Conservation (phyloP, 2,888 invertebrate species). For the Spodoptera littoralis region DNA sequence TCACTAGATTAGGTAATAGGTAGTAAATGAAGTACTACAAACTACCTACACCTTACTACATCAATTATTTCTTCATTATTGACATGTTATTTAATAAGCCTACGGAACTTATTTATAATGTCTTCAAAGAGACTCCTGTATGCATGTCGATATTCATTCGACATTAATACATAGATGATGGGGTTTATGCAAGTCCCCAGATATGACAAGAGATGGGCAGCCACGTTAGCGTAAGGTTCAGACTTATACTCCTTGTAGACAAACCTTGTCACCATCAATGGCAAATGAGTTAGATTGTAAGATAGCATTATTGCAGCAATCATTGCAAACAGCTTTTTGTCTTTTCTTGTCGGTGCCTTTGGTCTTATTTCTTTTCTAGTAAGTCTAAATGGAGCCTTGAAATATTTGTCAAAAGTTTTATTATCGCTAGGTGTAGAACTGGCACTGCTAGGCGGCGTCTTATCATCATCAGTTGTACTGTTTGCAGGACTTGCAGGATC, state of each 20-base stretch:
- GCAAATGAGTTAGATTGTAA: slow-evolving; percentile 95
- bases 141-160: slow-evolving; percentile 96
- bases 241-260: slow-evolving; percentile 79
- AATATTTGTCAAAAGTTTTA: slow-evolving; percentile 57
- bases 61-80: too few species aligned
- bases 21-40: too few species aligned
- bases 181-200: slow-evolving; percentile 96
- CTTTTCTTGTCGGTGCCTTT: slow-evolving; percentile 92
- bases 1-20: too few species aligned
- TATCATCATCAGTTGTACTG: slow-evolving; percentile 11
- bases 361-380: slow-evolving; percentile 78
- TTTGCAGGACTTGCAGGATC: slow-evolving; percentile 7
- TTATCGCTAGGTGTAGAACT: slow-evolving; percentile 17
- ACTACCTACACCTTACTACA: too few species aligned
- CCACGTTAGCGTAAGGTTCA: slow-evolving; percentile 91
- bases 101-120: slow-evolving; percentile 29
- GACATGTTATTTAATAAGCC: slow-evolving; percentile 41
- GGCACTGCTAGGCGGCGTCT: not conserved
- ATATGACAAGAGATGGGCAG: slow-evolving; percentile 94
- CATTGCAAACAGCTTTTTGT: slow-evolving; percentile 94
- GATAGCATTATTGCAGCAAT: slow-evolving; percentile 97
- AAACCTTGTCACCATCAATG: slow-evolving; percentile 94
- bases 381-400: slow-evolving; percentile 71
- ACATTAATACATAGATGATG: slow-evolving; percentile 97
- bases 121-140: slow-evolving; percentile 93